A percentile compares a stretch with the other conserved stretches of the same genome.
These are phyloP conservation scores for Drosophila maculinotata DNA, from an alignment of 2,888 invertebrate species.

Conservation along the genomic window DNA sequence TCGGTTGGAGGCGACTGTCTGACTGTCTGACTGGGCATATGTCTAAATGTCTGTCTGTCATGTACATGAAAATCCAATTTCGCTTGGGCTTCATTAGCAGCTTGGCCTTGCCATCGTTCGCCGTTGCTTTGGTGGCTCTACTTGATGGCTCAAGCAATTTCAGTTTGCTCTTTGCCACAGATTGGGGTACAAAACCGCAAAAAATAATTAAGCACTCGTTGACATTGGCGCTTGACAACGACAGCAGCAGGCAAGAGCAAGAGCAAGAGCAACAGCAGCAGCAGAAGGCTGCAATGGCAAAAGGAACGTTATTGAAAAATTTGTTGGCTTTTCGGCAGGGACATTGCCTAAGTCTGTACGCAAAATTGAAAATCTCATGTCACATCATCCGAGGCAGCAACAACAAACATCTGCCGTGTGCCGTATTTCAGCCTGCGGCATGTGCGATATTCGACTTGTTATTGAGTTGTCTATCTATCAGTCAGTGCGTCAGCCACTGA, in stretches of 20 bases:
- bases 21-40: constrained; percentile 15
- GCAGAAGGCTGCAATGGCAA: constrained; percentile 35
- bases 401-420: constrained; percentile 61
- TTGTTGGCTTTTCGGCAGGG: constrained; percentile 36
- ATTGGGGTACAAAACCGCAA: constrained; percentile 69
- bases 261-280: constrained; percentile 9
- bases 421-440: constrained; percentile 45
- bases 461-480: constrained; percentile 71
- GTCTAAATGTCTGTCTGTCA: constrained; percentile 42
- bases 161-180: constrained; percentile 46
- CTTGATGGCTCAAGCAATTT: constrained; percentile 68
- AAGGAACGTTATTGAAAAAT: constrained; percentile 69
- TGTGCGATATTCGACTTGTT: constrained; percentile 59
- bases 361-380: constrained; percentile 68
- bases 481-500: constrained; percentile 27
- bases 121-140: constrained; percentile 22
- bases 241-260: constrained; percentile 50
- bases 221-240: constrained; percentile 72
- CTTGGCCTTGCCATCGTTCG: constrained; percentile 31
- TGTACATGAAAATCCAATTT: constrained; percentile 79
- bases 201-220: constrained; percentile 78
- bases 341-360: constrained; percentile 54
- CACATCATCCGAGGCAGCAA: constrained; percentile 39
- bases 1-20: constrained; percentile 48
- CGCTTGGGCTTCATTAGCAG: constrained; percentile 76